Evolutionary conservation across 1,140 invertebrate species (phyloP).

Genomic region (Meloidogyne exigua): DNA sequence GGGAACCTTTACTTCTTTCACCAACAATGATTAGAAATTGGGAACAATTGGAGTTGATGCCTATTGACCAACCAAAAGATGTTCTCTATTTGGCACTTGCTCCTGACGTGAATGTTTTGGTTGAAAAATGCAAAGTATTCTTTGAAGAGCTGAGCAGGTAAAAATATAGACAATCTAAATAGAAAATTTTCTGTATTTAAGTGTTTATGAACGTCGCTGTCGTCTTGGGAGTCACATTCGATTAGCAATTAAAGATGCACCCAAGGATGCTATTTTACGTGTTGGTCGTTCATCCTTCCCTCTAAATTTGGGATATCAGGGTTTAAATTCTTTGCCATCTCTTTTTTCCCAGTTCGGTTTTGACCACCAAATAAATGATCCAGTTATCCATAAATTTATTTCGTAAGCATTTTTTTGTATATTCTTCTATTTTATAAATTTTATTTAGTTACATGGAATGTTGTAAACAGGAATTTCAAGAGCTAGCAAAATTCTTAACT

Average conservation of each 20-base stretch:
- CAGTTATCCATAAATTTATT: neutral
- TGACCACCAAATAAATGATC: neutral
- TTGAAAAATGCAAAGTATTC: conserved; percentile 68
- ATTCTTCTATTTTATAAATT: neutral
- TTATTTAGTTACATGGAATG: conserved; percentile 29
- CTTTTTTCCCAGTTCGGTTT: neutral
- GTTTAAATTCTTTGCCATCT: neutral
- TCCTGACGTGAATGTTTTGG: conserved; percentile 82
- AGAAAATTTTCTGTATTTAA: conserved; percentile 9
- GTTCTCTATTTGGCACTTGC: conserved; percentile 89
- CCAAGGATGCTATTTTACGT: conserved; percentile 82
- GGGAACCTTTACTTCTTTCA: conserved; percentile 38
- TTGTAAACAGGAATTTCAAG: conserved; percentile 12
- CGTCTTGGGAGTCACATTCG: conserved; percentile 83
- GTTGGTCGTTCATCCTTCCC: conserved; percentile 65
- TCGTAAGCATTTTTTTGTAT: neutral
- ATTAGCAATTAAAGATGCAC: conserved; percentile 69
- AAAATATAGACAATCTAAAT: neutral
- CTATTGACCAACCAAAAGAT: conserved; percentile 85
- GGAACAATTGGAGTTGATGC: conserved; percentile 72
- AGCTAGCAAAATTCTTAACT: conserved; percentile 64
- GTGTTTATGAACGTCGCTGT: conserved; percentile 67
- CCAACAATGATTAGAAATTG: conserved; percentile 49
- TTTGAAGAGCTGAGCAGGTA: conserved; percentile 65
- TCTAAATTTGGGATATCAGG: neutral